Evolutionary conservation across 2,113 vertebrate species (phyloP).

Genomic region (Rhinolophus sinicus): DNA sequence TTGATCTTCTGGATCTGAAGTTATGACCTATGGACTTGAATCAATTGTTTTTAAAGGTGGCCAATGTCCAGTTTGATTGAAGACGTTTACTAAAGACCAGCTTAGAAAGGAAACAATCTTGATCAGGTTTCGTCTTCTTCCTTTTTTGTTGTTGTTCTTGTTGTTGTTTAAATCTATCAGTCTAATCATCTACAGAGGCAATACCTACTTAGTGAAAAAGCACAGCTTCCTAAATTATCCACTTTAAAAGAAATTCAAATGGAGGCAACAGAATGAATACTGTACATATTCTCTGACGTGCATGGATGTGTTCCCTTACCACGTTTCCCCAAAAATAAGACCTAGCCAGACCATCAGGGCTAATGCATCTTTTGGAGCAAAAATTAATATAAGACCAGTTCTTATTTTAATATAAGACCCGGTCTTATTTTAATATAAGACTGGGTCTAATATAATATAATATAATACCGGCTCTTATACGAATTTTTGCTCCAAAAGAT

Average conservation of each 20-base stretch:
- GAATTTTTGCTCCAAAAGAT: too few relatives aligned
- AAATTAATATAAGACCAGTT: too few relatives aligned
- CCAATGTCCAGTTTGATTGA: background rate
- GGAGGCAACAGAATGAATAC: background rate
- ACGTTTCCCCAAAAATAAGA: too few relatives aligned
- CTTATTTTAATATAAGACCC: too few relatives aligned
- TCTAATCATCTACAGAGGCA: background rate
- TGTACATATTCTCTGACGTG: background rate
- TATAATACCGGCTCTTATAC: too few relatives aligned
- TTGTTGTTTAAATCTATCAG: background rate
- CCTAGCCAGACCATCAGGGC: too few relatives aligned
- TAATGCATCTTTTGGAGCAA: too few relatives aligned
- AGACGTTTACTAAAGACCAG: conserved; percentile 48
- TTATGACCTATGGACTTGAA: conserved; percentile 23
- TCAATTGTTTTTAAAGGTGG: conserved; percentile 35
- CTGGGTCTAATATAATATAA: too few relatives aligned
- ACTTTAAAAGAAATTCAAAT: conserved; percentile 13
- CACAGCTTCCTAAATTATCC: background rate
- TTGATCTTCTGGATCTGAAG: conserved; percentile 20
- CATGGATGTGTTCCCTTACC: background rate
- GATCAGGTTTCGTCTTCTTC: background rate
- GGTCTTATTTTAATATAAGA: too few relatives aligned
- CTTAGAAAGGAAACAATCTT: conserved; percentile 47
- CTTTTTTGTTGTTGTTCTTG: background rate
- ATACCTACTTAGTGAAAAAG: background rate